These are phyloP conservation scores for Cantharis lateralis DNA, from an alignment of 2,888 invertebrate genomes.

Conservation along the genomic window DNA sequence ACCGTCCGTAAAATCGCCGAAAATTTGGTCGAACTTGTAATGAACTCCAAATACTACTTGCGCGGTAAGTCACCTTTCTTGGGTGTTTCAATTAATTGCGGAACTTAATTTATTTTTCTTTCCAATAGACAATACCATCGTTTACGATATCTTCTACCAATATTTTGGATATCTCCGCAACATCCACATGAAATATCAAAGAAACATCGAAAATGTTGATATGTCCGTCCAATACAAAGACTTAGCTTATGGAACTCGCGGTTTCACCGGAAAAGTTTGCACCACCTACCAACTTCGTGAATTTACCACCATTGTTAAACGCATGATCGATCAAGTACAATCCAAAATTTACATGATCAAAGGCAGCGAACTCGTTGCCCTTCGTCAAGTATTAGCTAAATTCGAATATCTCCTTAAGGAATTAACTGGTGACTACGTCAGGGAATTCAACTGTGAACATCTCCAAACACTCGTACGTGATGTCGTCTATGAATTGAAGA, in stretches of 20 bases:
- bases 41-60: not conserved
- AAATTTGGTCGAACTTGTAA: not conserved
- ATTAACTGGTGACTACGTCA: not conserved
- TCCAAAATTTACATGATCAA: not conserved
- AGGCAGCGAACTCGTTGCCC: not conserved
- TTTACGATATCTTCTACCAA: constrained; percentile 5
- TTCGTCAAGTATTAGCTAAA: not conserved
- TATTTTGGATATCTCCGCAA: constrained; percentile 7
- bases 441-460: not conserved
- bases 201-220: not conserved
- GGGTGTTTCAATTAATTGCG: not conserved
- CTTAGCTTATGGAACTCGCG: not conserved
- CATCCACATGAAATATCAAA: not conserved
- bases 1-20: not conserved
- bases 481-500: not conserved
- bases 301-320: not conserved
- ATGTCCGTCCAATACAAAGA: not conserved
- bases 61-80: not conserved
- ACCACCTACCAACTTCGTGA: not conserved
- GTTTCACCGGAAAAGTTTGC: not conserved
- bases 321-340: not conserved
- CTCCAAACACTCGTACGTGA: not conserved
- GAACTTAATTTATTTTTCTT: not conserved
- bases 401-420: not conserved
- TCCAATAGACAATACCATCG: not conserved